Evolutionary conservation across 2,888 invertebrate species (phyloP), one percentile per base, ranked within the genome.

Genomic region (Patella caerulea): DNA sequence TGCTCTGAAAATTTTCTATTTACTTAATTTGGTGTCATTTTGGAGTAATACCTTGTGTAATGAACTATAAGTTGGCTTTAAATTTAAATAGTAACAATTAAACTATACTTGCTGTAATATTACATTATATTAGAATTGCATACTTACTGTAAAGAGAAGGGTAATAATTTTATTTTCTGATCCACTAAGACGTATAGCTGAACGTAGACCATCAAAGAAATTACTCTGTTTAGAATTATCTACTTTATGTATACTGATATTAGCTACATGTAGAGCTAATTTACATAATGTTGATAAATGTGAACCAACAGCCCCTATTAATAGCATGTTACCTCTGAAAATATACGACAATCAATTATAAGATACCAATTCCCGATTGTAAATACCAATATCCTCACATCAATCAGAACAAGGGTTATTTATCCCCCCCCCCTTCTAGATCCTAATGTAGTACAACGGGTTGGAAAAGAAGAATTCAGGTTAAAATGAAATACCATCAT

Each of bases 191-290:
- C 91, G 79, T 14, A 92, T 87, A 72, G 91, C 91, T n/a, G 91
- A 89, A n/a, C 91, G 85, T 59, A 92, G 86, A 52, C 91, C 91
- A 84, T 92, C 92, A 81, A 91, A 90, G 86, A 92, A 91, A 81
- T 88, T 90, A 82, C 88, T 91, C 79, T 86, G 87, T 79, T 90
- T 91, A 69, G 89, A 87, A 11, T 90, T 87, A 81, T 92, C 91
- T 75, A 92, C 85, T 72, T 85, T 84, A 76, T 90, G 88, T 59
- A 90, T 87, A 53, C 89, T 90, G 53, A 91, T 88, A 82, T 91
- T 89, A 54, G 91, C 89, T 19, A 92, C 89, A 82, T 91, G 91
- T 34, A 91, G 86, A 9, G 91, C 90, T 72, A 92, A 86, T 78
- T 88, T 87, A 81, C 89, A 90, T 76, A 92, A 85, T n/a, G 89